phyloP scores from a whole-genome alignment of 2,797 vertebrate genomes.

The Tragopan temminckii region DNA sequence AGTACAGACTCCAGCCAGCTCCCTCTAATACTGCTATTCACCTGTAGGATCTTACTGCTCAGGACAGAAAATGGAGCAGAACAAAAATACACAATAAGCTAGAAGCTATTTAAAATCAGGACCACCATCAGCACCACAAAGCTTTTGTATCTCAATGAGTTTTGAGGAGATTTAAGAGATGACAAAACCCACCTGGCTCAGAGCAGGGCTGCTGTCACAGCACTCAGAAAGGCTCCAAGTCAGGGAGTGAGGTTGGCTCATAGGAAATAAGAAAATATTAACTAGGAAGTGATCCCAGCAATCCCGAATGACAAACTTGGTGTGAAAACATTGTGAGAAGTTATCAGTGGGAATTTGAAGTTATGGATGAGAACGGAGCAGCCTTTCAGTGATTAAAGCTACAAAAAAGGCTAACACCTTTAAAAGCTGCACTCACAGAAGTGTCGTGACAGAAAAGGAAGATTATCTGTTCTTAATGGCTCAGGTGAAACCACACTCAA shows the following conservation, averaged over 20 bases:
- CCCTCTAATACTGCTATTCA: background rate
- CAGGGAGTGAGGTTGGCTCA: background rate
- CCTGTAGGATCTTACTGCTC: background rate
- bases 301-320: background rate
- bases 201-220: background rate
- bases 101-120: background rate
- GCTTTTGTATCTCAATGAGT: background rate
- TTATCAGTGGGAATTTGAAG: background rate
- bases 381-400: slow-evolving; percentile 14
- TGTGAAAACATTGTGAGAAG: background rate
- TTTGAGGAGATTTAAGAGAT: background rate
- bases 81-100: background rate
- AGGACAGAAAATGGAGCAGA: background rate
- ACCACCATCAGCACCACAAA: background rate
- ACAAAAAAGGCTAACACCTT: background rate
- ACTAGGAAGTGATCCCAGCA: background rate
- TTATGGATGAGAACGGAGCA: background rate
- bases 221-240: background rate
- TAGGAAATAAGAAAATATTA: background rate
- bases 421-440: background rate
- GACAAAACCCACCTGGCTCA: background rate
- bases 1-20: background rate
- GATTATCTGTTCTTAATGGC: background rate
- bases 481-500: slow-evolving; percentile 3
- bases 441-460: background rate